phyloP scores from a whole-genome alignment of 1,140 invertebrate species.

The Leptinotarsa defecta region DNA sequence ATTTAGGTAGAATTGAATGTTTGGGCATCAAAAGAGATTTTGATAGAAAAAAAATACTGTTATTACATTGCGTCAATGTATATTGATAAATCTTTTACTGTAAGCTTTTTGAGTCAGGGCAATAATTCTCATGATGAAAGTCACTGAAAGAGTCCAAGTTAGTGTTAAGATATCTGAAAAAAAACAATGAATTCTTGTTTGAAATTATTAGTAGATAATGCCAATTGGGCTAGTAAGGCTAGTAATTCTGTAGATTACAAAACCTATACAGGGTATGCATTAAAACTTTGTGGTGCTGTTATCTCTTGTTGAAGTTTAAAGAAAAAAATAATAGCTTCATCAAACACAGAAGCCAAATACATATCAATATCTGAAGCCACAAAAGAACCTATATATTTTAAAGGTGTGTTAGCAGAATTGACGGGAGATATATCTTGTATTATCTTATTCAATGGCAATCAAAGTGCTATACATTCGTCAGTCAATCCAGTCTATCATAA shows the following conservation, averaged over 20 bases:
- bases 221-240: neutral
- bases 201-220: neutral
- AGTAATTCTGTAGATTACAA: neutral
- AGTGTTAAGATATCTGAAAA: neutral
- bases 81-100: too few species aligned
- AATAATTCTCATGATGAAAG: neutral
- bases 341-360: neutral
- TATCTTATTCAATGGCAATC: neutral
- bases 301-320: neutral
- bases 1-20: neutral
- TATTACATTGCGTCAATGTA: too few species aligned
- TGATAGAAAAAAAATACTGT: too few species aligned
- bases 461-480: neutral
- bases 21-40: neutral
- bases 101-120: neutral
- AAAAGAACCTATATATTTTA: neutral
- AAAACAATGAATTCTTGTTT: neutral
- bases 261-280: neutral
- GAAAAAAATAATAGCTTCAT: neutral
- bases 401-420: neutral
- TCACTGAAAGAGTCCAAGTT: neutral
- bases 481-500: too few species aligned
- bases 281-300: neutral
- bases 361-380: neutral
- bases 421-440: neutral